A percentile compares a stretch with the other conserved stretches of the same genome.
Conservation (phyloP, 1,140 invertebrate species). For the Triops cancriformis region DNA sequence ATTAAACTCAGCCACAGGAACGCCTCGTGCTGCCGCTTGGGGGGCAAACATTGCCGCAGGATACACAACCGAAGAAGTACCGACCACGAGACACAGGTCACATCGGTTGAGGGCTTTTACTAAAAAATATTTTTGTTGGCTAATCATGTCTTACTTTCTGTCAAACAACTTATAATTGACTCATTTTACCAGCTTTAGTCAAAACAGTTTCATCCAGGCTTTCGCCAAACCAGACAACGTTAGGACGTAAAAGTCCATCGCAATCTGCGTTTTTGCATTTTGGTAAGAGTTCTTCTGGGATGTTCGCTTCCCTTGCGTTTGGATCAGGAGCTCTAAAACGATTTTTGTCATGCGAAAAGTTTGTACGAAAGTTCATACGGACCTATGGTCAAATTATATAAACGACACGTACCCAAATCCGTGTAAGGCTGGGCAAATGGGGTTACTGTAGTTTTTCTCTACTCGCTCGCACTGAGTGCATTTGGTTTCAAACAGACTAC, state of each 20-base stretch:
- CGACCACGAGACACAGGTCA: conserved; percentile 74
- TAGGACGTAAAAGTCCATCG: conserved; percentile 63
- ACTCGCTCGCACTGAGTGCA: conserved; percentile 69
- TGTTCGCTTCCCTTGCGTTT: conserved; percentile 43
- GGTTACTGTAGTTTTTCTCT: conserved; percentile 59
- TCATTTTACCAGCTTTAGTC: conserved; percentile 48
- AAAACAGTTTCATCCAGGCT: conserved; percentile 56
- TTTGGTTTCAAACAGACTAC: conserved; percentile 69
- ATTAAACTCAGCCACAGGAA: conserved; percentile 84
- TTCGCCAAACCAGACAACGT: conserved; percentile 90
- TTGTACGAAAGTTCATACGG: conserved; percentile 17
- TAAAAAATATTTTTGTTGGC: conserved; percentile 36
- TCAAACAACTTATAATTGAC: background rate
- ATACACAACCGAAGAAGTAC: conserved; percentile 81
- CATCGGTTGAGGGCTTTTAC: conserved; percentile 56
- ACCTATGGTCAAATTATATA: background rate
- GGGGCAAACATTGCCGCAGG: conserved; percentile 91
- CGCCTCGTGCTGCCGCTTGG: conserved; percentile 59
- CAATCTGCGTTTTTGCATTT: conserved; percentile 57
- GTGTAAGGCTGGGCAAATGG: conserved; percentile 64
- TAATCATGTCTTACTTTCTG: background rate
- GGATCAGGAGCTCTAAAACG: conserved; percentile 45
- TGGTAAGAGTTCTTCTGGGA: conserved; percentile 59
- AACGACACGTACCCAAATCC: conserved; percentile 46
- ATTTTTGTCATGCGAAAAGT: conserved; percentile 9